phyloP scores from a whole-genome alignment of 2,797 vertebrate genomes.

The Buceros bicornis region DNA sequence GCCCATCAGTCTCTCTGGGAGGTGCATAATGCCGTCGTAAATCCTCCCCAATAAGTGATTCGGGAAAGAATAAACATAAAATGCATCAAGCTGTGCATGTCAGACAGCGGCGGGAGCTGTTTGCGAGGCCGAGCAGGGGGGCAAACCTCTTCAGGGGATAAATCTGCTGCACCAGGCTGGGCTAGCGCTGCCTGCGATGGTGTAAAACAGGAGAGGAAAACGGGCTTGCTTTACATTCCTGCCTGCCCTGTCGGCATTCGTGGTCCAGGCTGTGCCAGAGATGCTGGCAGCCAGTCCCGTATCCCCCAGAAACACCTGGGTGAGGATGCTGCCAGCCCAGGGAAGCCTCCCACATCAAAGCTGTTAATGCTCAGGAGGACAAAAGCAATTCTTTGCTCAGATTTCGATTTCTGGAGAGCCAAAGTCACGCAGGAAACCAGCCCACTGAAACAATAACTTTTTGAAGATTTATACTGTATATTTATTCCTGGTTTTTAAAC shows the following conservation, averaged over 20 bases:
- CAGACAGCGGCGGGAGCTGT: background rate
- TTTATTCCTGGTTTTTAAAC: no score
- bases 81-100: background rate
- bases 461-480: no score
- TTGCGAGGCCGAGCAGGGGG: background rate
- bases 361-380: background rate
- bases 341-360: background rate
- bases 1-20: background rate
- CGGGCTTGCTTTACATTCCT: background rate
- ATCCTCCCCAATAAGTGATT: background rate
- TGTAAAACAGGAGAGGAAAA: background rate
- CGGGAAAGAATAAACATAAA: background rate
- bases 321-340: background rate
- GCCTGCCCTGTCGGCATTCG: background rate
- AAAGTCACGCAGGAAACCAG: fast-evolving
- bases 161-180: background rate
- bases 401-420: background rate
- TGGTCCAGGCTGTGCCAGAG: background rate
- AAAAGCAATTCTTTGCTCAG: background rate
- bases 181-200: background rate
- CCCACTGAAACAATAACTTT: no score
- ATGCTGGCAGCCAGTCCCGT: background rate
- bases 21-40: background rate
- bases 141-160: background rate
- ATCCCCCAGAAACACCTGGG: background rate